Conservation (phyloP, 2,888 invertebrate genomes). For the Keiferia lycopersicella region DNA sequence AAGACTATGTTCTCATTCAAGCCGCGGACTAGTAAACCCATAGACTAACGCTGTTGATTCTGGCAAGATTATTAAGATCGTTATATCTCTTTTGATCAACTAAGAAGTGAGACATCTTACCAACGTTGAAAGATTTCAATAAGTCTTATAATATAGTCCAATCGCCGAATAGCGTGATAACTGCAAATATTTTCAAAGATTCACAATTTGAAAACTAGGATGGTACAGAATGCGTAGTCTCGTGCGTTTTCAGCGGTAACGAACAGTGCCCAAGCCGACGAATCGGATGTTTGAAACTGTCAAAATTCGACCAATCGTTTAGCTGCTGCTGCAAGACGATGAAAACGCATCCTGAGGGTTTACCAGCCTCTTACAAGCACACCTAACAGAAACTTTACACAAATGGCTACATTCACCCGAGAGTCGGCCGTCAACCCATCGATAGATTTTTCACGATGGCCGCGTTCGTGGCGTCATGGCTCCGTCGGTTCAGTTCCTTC, state of each 20-base stretch:
- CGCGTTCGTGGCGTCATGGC: slow-evolving; percentile 58
- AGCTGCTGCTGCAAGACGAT: too few species aligned
- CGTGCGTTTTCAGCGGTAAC: too few species aligned
- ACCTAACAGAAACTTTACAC: slow-evolving; percentile 19
- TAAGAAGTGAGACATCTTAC: too few species aligned
- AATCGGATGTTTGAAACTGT: too few species aligned
- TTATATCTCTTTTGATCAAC: neutral
- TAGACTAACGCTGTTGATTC: slow-evolving; percentile 15
- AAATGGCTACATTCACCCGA: neutral
- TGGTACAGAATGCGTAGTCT: neutral
- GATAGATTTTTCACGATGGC: slow-evolving; percentile 66
- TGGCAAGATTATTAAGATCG: neutral
- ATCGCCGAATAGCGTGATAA: too few species aligned
- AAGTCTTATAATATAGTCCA: too few species aligned
- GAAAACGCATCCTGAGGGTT: neutral
- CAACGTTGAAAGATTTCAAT: too few species aligned
- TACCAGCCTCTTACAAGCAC: slow-evolving; percentile 17
- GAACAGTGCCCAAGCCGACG: too few species aligned
- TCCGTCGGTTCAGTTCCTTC: slow-evolving; percentile 67
- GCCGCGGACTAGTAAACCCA: slow-evolving; percentile 23
- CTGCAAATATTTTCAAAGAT: too few species aligned
- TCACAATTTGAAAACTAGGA: neutral
- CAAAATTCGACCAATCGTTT: too few species aligned
- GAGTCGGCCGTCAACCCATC: slow-evolving; percentile 64
- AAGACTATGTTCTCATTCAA: slow-evolving; percentile 31